These are phyloP conservation scores for Leptonema lineaticorne DNA, from an alignment of 1,140 invertebrate genomes.

Conservation along the genomic window DNA sequence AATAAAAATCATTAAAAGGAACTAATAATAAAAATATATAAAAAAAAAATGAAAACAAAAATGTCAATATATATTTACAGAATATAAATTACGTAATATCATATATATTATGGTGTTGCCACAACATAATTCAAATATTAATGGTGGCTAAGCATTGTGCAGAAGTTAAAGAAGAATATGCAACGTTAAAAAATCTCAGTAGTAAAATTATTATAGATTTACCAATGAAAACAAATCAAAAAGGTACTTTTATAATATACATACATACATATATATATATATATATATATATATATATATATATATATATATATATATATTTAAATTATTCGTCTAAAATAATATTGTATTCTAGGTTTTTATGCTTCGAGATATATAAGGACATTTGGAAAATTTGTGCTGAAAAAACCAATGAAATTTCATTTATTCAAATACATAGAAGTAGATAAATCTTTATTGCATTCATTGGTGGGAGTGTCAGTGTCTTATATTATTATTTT, in stretches of 20 bases:
- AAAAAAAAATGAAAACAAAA: neutral
- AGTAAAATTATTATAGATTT: neutral
- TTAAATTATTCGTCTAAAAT: neutral
- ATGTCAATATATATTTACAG: neutral
- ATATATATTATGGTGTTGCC: neutral
- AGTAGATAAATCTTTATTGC: neutral
- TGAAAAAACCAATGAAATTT: neutral
- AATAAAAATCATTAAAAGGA: too few species aligned
- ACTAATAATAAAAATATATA: neutral
- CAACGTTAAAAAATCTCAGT: neutral
- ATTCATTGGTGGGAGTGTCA: neutral
- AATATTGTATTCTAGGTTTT: neutral
- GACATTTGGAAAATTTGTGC: neutral
- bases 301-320: neutral
- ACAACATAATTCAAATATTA: neutral
- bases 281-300: too few species aligned
- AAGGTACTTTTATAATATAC: too few species aligned
- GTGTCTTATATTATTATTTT: neutral
- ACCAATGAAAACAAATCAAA: too few species aligned
- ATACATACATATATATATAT: too few species aligned
- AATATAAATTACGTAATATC: neutral
- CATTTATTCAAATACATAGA: neutral
- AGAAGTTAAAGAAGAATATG: neutral
- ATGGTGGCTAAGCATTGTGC: neutral
- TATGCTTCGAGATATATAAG: neutral